Conservation (phyloP, 2,888 invertebrate species). For the Scelioninae gen. 1 region DNA sequence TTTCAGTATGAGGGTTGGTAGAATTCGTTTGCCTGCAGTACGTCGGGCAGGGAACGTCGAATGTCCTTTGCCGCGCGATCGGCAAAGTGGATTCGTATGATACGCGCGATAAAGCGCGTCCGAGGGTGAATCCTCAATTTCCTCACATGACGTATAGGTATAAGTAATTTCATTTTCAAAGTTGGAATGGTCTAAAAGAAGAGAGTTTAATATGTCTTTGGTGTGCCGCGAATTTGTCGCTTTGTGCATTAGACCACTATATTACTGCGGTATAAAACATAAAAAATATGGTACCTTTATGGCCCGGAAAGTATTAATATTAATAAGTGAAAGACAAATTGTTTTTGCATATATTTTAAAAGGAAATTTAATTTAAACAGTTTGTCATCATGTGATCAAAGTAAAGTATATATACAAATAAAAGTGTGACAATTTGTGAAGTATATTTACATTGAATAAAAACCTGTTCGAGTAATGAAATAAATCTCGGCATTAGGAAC, state of each 20-base stretch:
- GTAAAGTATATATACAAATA: not conserved
- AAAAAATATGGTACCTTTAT: not conserved
- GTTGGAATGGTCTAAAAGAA: slow-evolving; percentile 63
- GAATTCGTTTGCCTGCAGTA: no score
- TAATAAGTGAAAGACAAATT: slow-evolving; percentile 7
- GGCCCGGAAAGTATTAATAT: not conserved
- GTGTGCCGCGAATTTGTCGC: slow-evolving; percentile 19
- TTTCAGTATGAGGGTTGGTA: no score
- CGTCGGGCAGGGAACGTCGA: no score
- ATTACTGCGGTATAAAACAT: not conserved
- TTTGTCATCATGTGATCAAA: no score
- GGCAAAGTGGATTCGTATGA: no score
- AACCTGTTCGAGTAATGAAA: slow-evolving; percentile 23
- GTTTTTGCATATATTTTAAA: slow-evolving; percentile 5
- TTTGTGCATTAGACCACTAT: not conserved
- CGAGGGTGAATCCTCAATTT: slow-evolving; percentile 84
- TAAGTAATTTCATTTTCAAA: slow-evolving; percentile 81
- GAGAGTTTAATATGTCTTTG: slow-evolving; percentile 28
- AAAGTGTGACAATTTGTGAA: not conserved
- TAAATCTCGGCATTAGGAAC: slow-evolving; percentile 7
- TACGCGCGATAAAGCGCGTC: no score
- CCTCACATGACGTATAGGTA: slow-evolving; percentile 61
- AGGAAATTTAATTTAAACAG: no score
- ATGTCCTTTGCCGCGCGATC: no score
- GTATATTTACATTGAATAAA: slow-evolving; percentile 3